Percentiles rank a stretch among this genome's conserved stretches.
Evolutionary conservation across 2,113 vertebrate genomes (phyloP).

Genomic region (Geococcyx californianus): DNA sequence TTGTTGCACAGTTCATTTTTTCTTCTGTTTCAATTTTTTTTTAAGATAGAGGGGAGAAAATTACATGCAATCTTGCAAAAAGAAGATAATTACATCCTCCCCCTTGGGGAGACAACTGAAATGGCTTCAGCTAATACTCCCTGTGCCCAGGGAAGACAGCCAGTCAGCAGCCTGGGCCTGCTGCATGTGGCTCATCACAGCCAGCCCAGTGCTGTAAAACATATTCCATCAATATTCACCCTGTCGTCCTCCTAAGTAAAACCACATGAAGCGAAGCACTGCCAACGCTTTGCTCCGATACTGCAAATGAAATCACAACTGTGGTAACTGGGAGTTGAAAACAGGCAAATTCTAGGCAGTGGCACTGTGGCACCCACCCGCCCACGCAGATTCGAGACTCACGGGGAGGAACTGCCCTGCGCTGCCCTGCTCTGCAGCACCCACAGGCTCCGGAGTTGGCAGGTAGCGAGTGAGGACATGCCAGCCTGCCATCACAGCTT

Average conservation of each 20-base stretch:
- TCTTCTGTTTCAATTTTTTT: neutral
- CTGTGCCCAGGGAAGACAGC: neutral
- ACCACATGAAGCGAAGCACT: neutral
- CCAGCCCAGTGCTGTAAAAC: neutral
- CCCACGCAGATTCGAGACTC: fast-evolving
- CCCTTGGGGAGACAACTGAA: neutral
- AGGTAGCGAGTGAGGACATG: neutral
- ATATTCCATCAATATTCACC: neutral
- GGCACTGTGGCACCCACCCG: too few species aligned
- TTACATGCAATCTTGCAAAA: neutral
- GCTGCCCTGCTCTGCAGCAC: neutral
- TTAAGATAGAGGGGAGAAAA: neutral
- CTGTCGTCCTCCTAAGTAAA: neutral
- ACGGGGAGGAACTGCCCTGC: fast-evolving
- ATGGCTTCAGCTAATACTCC: neutral
- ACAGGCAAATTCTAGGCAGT: neutral
- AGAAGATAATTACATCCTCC: conserved; percentile 26
- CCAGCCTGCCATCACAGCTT: neutral
- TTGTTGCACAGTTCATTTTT: neutral
- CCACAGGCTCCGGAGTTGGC: neutral
- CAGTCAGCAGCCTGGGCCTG: neutral
- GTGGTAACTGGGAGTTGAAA: neutral
- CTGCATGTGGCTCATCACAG: neutral
- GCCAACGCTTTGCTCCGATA: neutral
- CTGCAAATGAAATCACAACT: neutral